Conservation (phyloP, 2,888 invertebrate species). For the Resseliella maxima region DNA sequence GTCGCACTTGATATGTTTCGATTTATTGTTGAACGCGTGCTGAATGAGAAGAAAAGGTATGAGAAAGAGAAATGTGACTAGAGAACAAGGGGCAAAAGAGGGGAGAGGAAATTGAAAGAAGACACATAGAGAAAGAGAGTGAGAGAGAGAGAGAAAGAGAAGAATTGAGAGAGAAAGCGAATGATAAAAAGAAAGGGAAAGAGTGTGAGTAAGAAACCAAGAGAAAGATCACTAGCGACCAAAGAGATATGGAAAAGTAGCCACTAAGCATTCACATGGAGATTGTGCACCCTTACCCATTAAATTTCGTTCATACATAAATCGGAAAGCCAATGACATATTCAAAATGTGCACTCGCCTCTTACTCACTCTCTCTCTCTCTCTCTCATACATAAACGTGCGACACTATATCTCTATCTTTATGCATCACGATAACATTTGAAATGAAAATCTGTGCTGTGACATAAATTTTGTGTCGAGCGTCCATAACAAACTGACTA, state of each 20-base stretch:
- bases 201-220: background rate
- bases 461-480: slow-evolving; percentile 54
- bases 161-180: too few species aligned
- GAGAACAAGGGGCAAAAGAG: background rate
- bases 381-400: background rate
- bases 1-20: slow-evolving; percentile 34
- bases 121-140: background rate
- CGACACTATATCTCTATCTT: slow-evolving; percentile 20
- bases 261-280: background rate
- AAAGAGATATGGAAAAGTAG: slow-evolving; percentile 13
- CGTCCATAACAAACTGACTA: slow-evolving; percentile 40
- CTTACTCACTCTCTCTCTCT: background rate
- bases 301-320: background rate
- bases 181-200: too few species aligned
- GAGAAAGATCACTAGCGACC: background rate
- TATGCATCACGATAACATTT: slow-evolving; percentile 52
- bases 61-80: background rate
- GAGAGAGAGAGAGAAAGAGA: background rate
- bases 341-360: slow-evolving; percentile 48
- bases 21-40: slow-evolving; percentile 18
- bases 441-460: slow-evolving; percentile 54
- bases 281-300: background rate
- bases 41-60: background rate
- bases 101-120: too few species aligned
- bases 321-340: slow-evolving; percentile 41